These are phyloP conservation scores for Sebastes hubbsi DNA, from an alignment of 2,797 vertebrate genomes.

Conservation along the genomic window DNA sequence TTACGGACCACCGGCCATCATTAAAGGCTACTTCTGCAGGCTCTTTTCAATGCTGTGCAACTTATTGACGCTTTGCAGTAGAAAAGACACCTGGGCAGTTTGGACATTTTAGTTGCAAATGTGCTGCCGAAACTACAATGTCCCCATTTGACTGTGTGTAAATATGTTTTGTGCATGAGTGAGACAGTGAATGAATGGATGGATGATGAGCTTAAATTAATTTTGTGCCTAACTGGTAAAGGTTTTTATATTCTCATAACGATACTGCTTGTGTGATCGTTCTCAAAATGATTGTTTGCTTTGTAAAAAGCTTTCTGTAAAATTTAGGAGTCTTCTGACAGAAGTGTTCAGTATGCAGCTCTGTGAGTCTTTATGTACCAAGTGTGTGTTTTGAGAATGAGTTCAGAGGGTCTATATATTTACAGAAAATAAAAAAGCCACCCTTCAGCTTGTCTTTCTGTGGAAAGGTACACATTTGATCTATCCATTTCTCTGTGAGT, in stretches of 20 bases:
- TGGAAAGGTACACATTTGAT: background rate
- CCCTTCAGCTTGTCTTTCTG: background rate
- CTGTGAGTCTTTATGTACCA: slow-evolving; percentile 70
- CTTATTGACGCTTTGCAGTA: background rate
- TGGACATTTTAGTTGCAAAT: slow-evolving; percentile 16
- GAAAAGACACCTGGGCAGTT: background rate
- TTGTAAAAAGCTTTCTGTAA: slow-evolving; percentile 82
- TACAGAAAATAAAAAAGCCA: slow-evolving; percentile 54
- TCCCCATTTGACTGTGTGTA: slow-evolving; percentile 12
- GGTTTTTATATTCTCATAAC: slow-evolving; percentile 23
- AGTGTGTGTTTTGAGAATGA: slow-evolving; percentile 40
- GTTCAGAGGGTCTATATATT: slow-evolving; percentile 44
- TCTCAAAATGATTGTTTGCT: slow-evolving; percentile 72
- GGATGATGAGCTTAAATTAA: slow-evolving; percentile 38
- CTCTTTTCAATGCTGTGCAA: background rate
- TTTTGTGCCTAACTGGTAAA: slow-evolving; percentile 19
- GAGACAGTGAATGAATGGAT: background rate
- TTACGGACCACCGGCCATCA: background rate
- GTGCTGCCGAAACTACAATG: background rate
- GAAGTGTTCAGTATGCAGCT: slow-evolving; percentile 73
- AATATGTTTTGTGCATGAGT: slow-evolving; percentile 1
- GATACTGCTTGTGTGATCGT: slow-evolving; percentile 48
- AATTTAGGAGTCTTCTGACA: slow-evolving; percentile 78
- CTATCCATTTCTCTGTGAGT: background rate
- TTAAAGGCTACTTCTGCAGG: background rate